Conservation (phyloP, 1,140 invertebrate species). For the Drosophila lowei region DNA sequence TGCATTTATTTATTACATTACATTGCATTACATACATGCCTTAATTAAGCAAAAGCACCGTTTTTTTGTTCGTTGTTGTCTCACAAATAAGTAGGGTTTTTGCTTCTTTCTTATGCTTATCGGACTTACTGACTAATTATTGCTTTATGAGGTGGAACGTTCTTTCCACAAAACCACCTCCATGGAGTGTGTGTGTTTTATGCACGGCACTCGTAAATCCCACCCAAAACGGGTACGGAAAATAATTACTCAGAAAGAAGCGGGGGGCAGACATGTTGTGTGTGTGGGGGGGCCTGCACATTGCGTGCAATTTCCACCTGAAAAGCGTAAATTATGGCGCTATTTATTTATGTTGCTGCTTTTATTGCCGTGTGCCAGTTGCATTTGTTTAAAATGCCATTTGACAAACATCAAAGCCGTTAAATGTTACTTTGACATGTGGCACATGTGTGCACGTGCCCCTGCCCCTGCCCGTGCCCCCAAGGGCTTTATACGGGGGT, state of each 20-base stretch:
- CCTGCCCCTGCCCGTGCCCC: too few relatives aligned
- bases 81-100: constrained; percentile 17
- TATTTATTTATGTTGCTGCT: constrained; percentile 33
- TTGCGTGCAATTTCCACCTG: constrained; percentile 60
- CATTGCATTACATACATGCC: not conserved
- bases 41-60: constrained; percentile 47
- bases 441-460: constrained; percentile 8
- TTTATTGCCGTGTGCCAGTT: constrained; percentile 51
- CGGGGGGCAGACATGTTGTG: not conserved
- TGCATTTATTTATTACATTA: constrained; percentile 21
- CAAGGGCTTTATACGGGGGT: not conserved
- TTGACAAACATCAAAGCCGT: constrained; percentile 57
- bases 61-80: not conserved
- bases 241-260: constrained; percentile 21
- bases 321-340: constrained; percentile 57
- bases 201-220: constrained; percentile 17
- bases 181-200: not conserved
- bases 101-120: constrained; percentile 17
- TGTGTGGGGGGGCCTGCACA: not conserved
- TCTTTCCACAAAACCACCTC: not conserved
- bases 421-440: constrained; percentile 55
- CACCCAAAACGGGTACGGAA: constrained; percentile 15
- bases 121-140: constrained; percentile 38
- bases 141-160: constrained; percentile 50
- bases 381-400: constrained; percentile 56